These are phyloP conservation scores for Pachymerium ferrugineum DNA, from an alignment of 2,888 invertebrate species.

Conservation along the genomic window DNA sequence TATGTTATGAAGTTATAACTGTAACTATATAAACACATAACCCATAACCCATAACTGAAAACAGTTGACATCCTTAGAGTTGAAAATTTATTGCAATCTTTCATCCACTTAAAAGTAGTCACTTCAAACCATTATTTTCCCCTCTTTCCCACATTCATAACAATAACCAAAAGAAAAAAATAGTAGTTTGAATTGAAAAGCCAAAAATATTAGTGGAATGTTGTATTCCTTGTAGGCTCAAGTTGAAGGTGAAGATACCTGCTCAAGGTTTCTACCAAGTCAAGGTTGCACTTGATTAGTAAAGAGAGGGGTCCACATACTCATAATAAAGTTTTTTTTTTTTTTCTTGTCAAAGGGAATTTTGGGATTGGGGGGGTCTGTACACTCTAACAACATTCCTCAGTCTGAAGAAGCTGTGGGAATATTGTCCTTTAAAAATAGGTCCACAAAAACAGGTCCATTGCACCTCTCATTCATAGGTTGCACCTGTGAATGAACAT, in stretches of 20 bases:
- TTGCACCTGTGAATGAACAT: constrained; percentile 4
- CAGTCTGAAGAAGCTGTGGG: neutral
- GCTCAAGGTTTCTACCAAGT: constrained; percentile 24
- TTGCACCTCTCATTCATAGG: constrained; percentile 16
- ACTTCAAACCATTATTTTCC: too few species aligned
- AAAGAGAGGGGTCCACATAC: constrained; percentile 16
- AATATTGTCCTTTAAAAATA: constrained; percentile 1
- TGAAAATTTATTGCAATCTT: too few species aligned
- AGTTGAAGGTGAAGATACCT: constrained; percentile 27
- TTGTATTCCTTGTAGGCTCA: constrained; percentile 12
- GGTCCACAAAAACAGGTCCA: constrained; percentile 14
- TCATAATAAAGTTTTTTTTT: constrained; percentile 6
- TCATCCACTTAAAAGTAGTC: too few species aligned
- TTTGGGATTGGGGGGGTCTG: too few species aligned
- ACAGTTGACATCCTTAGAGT: too few species aligned
- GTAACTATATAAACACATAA: too few species aligned
- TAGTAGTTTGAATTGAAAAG: neutral
- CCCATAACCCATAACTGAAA: too few species aligned
- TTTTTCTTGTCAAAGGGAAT: too few species aligned
- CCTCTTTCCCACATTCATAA: too few species aligned
- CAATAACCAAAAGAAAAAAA: too few species aligned
- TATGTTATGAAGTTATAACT: too few species aligned
- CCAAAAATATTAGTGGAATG: constrained; percentile 11
- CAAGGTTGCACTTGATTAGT: constrained; percentile 27
- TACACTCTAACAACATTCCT: constrained; percentile 4